Evolutionary conservation across 2,113 vertebrate genomes (phyloP), one percentile per base, ranked within the genome.

Genomic region (Neogobius melanostomus): DNA sequence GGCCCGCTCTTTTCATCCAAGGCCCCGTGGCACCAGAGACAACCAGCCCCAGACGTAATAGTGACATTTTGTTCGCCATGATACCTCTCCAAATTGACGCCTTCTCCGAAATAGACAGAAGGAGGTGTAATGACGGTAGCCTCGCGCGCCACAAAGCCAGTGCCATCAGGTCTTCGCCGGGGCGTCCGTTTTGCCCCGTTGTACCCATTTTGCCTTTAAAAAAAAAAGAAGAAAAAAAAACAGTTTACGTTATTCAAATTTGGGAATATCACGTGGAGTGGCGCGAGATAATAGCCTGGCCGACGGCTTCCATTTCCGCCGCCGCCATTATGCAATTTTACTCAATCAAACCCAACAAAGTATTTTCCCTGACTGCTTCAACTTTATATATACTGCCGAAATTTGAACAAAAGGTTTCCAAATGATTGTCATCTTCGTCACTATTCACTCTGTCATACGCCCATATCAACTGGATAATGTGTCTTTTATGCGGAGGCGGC

Each of bases 31-130:
- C 94, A 95, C 94, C 92, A 95, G 93, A 92, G 85, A 80, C 72
- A 75, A 56, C 53, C 74, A 74, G 77, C 60, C 76, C 92, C 14
- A 82, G 92, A 89, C 82, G 92, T 94, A 94, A 93, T 92, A 59
- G 92, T 92, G 93, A 91, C 92, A 92, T 95, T 95, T 95, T 95
- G 88, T 92, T 83, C 91, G 91, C 91, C 85, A 90, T 91, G 94
- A 96, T 95, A 92, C 87, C 94, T 93, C 91, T 92, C 82, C 93
- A 93, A 94, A 95, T 93, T 92, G 90, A 94, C 88, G 91, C 91
- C 90, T 91, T 91, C 91, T 93, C 80, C 91, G 85, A 92, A 93
- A 92, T 90, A 82, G n/a, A 85, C 88, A 86, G 89, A 81, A 88
- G 90, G 90, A 91, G 85, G 84, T 83, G 74, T 91, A 91, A 93